These are phyloP conservation scores for Eristalis intricaria DNA, from an alignment of 2,888 invertebrate genomes.

Conservation along the genomic window DNA sequence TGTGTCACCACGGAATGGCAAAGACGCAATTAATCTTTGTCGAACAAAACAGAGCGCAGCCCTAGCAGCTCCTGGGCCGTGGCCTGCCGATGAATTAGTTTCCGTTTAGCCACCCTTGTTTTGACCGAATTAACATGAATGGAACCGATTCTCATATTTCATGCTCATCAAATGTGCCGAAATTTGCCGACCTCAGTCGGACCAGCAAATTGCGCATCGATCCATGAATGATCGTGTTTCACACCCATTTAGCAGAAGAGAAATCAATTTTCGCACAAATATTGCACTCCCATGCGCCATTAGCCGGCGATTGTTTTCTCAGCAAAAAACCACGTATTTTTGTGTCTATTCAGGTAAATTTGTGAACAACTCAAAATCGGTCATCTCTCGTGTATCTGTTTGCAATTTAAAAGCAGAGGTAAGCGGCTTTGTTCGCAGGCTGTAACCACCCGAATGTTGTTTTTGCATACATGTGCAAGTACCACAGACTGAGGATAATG, in stretches of 20 bases:
- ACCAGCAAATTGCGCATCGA: neutral
- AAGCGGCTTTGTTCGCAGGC: conserved; percentile 61
- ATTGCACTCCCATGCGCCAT: conserved; percentile 28
- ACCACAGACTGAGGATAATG: conserved; percentile 35
- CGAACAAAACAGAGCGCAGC: neutral
- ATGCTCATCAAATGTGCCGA: neutral
- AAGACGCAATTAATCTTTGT: neutral
- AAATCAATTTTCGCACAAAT: conserved; percentile 4
- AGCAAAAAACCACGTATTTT: conserved; percentile 3
- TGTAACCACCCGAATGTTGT: conserved; percentile 31
- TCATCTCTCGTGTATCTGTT: conserved; percentile 10
- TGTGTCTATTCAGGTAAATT: conserved; percentile 24
- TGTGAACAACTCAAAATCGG: neutral
- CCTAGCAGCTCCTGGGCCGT: too few relatives aligned
- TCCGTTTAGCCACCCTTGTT: neutral
- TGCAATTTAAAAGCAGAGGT: conserved; percentile 33
- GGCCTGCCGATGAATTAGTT: too few relatives aligned
- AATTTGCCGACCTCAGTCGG: neutral
- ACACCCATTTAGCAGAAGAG: conserved; percentile 34
- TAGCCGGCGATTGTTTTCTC: conserved; percentile 50
- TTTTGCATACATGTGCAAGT: conserved; percentile 27
- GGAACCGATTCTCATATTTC: neutral
- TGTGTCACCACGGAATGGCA: neutral
- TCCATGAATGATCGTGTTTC: conserved; percentile 36
- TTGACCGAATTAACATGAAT: neutral